These are phyloP conservation scores for Anarsia innoxiella DNA, from an alignment of 2,888 invertebrate genomes.

Conservation along the genomic window DNA sequence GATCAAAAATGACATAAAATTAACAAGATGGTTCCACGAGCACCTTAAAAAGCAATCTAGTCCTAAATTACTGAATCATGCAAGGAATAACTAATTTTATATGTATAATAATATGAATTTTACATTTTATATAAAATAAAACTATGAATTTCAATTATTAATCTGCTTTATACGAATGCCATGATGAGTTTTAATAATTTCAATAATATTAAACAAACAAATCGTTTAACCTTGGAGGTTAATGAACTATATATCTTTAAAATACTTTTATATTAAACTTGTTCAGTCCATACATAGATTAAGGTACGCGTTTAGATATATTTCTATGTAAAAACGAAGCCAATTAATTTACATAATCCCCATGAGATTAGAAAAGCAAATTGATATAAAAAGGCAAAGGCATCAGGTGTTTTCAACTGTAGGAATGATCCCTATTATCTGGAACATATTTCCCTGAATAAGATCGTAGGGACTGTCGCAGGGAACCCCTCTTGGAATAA, in stretches of 20 bases:
- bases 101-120: too few species aligned
- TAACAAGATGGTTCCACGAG: too few species aligned
- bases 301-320: neutral
- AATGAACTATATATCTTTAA: slow-evolving; percentile 4
- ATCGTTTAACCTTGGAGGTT: slow-evolving; percentile 7
- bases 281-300: neutral
- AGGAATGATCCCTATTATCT: slow-evolving; percentile 55
- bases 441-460: slow-evolving; percentile 55
- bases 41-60: too few species aligned
- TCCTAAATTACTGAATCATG: too few species aligned
- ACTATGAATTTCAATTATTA: too few species aligned
- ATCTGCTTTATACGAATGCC: too few species aligned
- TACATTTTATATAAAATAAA: too few species aligned
- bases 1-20: too few species aligned
- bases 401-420: slow-evolving; percentile 66
- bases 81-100: too few species aligned
- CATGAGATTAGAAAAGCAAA: slow-evolving; percentile 31
- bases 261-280: too few species aligned
- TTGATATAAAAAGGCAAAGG: slow-evolving; percentile 28
- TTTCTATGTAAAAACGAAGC: neutral
- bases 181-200: too few species aligned
- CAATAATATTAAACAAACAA: neutral
- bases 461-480: slow-evolving; percentile 46
- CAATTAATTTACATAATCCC: slow-evolving; percentile 25
- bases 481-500: slow-evolving; percentile 57